Evolutionary conservation across 2,113 vertebrate genomes (phyloP).

Genomic region (Petaurus breviceps): DNA sequence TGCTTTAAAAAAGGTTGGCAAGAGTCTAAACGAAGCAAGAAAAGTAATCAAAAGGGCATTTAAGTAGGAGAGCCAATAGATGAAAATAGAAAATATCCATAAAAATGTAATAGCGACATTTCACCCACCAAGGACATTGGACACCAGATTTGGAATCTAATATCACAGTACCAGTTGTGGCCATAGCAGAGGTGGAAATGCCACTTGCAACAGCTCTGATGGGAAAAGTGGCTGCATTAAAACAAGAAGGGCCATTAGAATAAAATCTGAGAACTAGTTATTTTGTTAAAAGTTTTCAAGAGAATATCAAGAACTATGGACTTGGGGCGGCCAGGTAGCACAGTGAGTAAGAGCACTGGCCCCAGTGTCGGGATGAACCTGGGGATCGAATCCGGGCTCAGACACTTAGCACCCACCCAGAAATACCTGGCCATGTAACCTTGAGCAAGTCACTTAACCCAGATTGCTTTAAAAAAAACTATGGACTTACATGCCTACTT

Average conservation of each 20-base stretch:
- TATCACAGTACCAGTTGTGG: neutral
- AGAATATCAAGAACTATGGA: neutral
- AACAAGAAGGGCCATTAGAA: neutral
- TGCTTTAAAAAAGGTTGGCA: neutral
- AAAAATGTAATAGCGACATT: neutral
- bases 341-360: too few species aligned
- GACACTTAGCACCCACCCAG: too few species aligned
- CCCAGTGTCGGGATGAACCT: too few species aligned
- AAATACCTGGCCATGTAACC: too few species aligned
- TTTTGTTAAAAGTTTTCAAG: neutral
- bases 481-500: too few species aligned
- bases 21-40: neutral
- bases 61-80: neutral
- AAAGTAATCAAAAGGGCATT: neutral
- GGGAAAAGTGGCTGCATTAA: neutral
- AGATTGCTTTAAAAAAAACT: too few species aligned
- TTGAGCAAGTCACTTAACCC: too few species aligned
- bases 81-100: neutral
- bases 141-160: neutral
- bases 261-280: neutral
- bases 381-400: too few species aligned
- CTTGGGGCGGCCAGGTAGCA: too few species aligned
- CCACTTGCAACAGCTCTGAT: neutral
- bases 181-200: neutral
- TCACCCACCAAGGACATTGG: neutral